Base-by-base conservation (phyloP, 2,888 invertebrate species). In the Terebella lapidaria region DNA sequence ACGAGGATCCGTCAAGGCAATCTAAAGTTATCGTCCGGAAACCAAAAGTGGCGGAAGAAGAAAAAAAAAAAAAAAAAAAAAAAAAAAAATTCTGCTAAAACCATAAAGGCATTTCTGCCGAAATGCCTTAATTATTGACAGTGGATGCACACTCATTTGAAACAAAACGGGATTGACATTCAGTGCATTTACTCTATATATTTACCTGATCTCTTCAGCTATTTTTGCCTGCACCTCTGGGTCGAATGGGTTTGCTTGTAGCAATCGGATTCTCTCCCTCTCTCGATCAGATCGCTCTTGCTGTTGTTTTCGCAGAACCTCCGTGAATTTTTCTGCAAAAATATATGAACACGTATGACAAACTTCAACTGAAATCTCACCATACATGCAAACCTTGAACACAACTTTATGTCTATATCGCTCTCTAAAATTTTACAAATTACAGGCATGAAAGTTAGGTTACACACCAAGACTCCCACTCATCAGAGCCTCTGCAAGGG, bases 221-320 rank as follows among this genome's bases (percentile, higher is more conserved):
- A 97, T 96, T 74, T 94, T 85, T 64, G 90, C 85, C 81, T 97
- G 97, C 0, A 94, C 92, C 80, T 94, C 94, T 0, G 92, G 89
- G 81, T 95, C 94, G 78, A 96, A 95, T 0, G 95, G 95, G 84
- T 95, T 91, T 0, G 94, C 92, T 72, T 89, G 89, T 83, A 95
- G 86, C 88, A 96, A 90, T 73, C 91, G 87, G 57, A 92, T 83
- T 74, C 90, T 84, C 78, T 91, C 90, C 70, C 88, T 86, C 76
- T 94, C 92, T 53, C 91, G 85, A 74, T 92, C 90, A 70, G 89
- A 87, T 63, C 91, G 85, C 29, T 89, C 89, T 69, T 86, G 84
- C 70, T 93, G 88, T 58, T 80, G 79, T 83, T 94, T 67, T 29
- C 61, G 54, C 53, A 77, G 72, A 3, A 78, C 75, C 60, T 72